phyloP scores from a whole-genome alignment of 2,113 vertebrate genomes.

The Poicephalus gulielmi region DNA sequence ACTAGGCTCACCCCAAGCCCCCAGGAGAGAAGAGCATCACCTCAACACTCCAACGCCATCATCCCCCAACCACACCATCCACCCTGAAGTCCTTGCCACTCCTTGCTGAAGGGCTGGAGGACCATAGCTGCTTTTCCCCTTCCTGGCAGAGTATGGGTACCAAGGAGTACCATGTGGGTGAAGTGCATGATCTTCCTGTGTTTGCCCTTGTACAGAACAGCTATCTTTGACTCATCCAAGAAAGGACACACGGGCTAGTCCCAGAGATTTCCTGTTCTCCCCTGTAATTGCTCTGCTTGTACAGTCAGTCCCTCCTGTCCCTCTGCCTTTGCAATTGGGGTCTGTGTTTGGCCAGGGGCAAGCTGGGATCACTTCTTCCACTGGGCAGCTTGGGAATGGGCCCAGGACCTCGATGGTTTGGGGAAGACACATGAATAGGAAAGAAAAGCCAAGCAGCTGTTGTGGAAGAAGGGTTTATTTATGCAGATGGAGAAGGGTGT shows the following conservation, averaged over 20 bases:
- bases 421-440: not conserved
- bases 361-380: not conserved
- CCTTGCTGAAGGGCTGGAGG: not conserved
- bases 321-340: not conserved
- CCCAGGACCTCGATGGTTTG: not conserved
- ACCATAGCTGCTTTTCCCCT: not conserved
- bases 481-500: not conserved
- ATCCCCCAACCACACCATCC: not conserved
- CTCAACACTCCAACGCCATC: not conserved
- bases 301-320: not conserved
- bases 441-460: not conserved
- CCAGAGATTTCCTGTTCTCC: not conserved
- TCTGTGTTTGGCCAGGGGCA: not conserved
- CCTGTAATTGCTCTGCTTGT: not conserved
- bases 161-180: not conserved
- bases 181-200: not conserved
- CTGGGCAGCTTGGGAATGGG: not conserved
- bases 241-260: not conserved
- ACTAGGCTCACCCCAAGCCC: not conserved
- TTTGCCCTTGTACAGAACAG: not conserved
- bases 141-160: not conserved
- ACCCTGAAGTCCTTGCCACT: not conserved
- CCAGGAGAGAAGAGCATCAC: not conserved
- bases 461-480: conserved; percentile 5
- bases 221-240: not conserved